A percentile compares a stretch with the other conserved stretches of the same genome.
phyloP scores from a whole-genome alignment of 92 coral and sea anemone species.

The Epizoanthus illoricatus region DNA sequence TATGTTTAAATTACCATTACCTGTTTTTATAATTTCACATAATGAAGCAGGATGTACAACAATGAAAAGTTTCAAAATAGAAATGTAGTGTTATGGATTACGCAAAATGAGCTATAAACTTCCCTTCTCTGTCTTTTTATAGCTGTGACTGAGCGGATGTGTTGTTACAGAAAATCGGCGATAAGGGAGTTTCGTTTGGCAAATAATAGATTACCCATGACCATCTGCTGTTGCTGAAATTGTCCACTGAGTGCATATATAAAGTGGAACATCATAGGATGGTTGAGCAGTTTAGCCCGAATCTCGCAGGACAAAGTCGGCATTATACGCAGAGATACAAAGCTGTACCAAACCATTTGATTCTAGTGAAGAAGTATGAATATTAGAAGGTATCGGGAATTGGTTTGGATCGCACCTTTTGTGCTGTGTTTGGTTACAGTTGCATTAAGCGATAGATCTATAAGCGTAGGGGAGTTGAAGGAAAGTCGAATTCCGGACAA shows the following conservation, averaged over 20 bases:
- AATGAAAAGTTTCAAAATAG: background rate
- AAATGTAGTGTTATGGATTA: background rate
- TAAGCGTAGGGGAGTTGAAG: background rate
- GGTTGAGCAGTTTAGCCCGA: background rate
- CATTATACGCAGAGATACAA: background rate
- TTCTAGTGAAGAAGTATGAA: background rate
- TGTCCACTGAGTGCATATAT: constrained; percentile 1
- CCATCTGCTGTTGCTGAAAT: background rate
- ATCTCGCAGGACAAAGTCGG: background rate
- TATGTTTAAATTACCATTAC: background rate
- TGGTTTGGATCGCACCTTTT: background rate
- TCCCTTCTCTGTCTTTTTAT: background rate
- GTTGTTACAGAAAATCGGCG: background rate
- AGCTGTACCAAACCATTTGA: too few relatives aligned
- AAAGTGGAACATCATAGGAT: background rate
- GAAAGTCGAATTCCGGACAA: background rate
- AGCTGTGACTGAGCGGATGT: constrained; percentile 19
- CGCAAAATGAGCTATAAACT: background rate
- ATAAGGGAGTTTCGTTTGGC: background rate
- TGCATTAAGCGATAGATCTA: background rate
- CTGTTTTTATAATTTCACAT: background rate
- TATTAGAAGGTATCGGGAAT: background rate
- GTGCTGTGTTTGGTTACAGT: constrained; percentile 7
- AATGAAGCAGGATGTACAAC: background rate
- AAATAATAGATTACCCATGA: background rate